Evolutionary conservation across 2,888 invertebrate species (phyloP).

Genomic region (Ganaspis brasiliensis): DNA sequence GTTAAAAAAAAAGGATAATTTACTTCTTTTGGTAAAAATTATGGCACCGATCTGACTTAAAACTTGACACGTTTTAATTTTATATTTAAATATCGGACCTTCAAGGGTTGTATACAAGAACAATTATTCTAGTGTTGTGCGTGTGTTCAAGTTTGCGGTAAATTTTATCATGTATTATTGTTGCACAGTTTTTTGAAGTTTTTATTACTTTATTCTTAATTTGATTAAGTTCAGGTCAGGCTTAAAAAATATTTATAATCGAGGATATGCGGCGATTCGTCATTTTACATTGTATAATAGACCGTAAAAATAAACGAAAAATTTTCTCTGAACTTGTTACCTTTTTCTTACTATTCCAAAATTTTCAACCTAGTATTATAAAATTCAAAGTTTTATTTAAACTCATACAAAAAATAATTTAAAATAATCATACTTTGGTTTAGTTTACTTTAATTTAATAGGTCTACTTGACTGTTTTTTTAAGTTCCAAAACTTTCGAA

Average conservation of each 20-base stretch:
- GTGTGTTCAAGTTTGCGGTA: constrained; percentile 33
- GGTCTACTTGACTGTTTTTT: no score
- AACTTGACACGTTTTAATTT: no score
- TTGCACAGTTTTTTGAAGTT: neutral
- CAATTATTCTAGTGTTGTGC: neutral
- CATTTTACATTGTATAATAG: constrained; percentile 37
- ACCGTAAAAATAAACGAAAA: constrained; percentile 27
- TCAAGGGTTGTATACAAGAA: neutral
- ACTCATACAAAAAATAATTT: no score
- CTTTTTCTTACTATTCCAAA: neutral
- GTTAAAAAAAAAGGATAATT: no score
- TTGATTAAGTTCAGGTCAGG: neutral
- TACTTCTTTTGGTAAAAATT: no score
- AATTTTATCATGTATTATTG: constrained; percentile 29
- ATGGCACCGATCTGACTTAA: no score
- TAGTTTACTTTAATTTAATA: no score
- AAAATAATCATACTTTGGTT: no score
- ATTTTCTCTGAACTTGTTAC: neutral
- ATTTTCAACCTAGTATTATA: neutral
- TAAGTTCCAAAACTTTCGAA: neutral
- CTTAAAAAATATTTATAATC: constrained; percentile 19
- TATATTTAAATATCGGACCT: no score
- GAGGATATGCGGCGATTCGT: neutral
- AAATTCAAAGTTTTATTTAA: no score
- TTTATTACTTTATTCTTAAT: neutral